Evolutionary conservation across 2,797 vertebrate genomes (phyloP).

Genomic region (Poeciliopsis gracilis): DNA sequence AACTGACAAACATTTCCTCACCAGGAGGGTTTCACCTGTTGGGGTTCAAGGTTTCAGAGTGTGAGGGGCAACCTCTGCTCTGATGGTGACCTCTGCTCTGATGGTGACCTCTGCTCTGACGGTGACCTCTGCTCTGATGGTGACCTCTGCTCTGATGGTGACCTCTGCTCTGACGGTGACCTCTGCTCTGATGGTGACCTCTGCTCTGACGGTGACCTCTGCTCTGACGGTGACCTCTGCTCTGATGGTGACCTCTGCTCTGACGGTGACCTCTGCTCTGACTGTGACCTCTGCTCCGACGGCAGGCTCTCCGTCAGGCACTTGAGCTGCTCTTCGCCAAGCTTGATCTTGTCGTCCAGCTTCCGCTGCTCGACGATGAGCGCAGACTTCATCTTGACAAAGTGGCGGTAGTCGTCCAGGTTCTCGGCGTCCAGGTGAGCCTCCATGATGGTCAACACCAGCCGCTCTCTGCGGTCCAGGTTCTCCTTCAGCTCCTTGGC

Average conservation of each 20-base stretch:
- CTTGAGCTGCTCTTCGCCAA: constrained; percentile 94
- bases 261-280: too few relatives aligned
- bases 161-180: too few relatives aligned
- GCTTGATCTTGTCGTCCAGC: constrained; percentile 94
- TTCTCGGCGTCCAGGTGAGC: constrained; percentile 84
- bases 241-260: too few relatives aligned
- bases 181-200: constrained; percentile 15
- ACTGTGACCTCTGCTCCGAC: constrained; percentile 64
- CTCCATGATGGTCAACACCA: constrained; percentile 87
- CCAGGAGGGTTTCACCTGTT: too few relatives aligned
- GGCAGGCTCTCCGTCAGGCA: constrained; percentile 91
- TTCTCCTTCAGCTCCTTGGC: constrained; percentile 96
- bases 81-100: constrained; percentile 60
- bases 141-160: constrained; percentile 71
- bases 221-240: too few relatives aligned
- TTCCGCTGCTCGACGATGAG: constrained; percentile 95
- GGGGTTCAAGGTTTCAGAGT: too few relatives aligned
- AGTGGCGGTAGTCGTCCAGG: constrained; percentile 92
- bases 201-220: constrained; percentile 67
- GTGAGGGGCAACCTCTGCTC: too few relatives aligned
- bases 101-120: constrained; percentile 40
- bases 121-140: too few relatives aligned
- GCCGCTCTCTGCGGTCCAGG: constrained; percentile 88
- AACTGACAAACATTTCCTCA: too few relatives aligned
- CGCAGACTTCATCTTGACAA: constrained; percentile 96